Base-by-base conservation (phyloP, 2,113 vertebrate genomes). In the Psettodes erumei region DNA sequence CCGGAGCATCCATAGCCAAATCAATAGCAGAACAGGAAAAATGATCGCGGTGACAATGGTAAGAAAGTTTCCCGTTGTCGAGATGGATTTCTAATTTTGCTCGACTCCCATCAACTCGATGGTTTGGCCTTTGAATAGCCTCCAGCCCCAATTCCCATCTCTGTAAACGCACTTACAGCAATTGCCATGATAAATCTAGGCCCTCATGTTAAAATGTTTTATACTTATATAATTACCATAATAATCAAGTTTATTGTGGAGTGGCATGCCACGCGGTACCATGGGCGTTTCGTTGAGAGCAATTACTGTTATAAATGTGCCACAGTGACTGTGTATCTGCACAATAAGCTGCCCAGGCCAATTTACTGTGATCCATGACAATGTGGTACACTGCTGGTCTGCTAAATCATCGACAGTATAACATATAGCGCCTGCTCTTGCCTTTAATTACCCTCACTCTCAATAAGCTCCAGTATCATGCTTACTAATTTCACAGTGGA, bases 171-270 rank as follows among this genome's bases (percentile, higher is more conserved):
- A 67, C 77, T 83, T 45, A 53, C 21, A 82, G 79, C 83, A 66
- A 89, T 86, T 83, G 75, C 54, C 48, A 84, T 90, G 88, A 92
- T 86, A 86, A 86, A 93, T 92, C 83, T 80, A 64, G 75, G 40
- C 67, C 63, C 66, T 89, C 58, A 58, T 64, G 59, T 86, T 87
- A 87, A 89, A 90, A 69, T 84, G 77, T 90, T 85, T 88, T 87
- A 86, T 86, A 86, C 84, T 91, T 71, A 85, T 86, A 80, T 92
- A 93, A 93, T 93, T 92, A 93, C 87, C 82, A 89, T 89, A 88
- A 89, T 92, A 91, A 93, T 94, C 85, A 93, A 74, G 85, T 91
- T 93, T 92, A 91, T 92, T 88, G 87, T 90, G 63, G 85, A 92
- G 87, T 84, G 80, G 85, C 67, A 13, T 78, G 83, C 82, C 63